Percentiles rank a stretch among this genome's conserved stretches.
Evolutionary conservation across 2,797 vertebrate genomes (phyloP).

Genomic region (Bucorvus abyssinicus): DNA sequence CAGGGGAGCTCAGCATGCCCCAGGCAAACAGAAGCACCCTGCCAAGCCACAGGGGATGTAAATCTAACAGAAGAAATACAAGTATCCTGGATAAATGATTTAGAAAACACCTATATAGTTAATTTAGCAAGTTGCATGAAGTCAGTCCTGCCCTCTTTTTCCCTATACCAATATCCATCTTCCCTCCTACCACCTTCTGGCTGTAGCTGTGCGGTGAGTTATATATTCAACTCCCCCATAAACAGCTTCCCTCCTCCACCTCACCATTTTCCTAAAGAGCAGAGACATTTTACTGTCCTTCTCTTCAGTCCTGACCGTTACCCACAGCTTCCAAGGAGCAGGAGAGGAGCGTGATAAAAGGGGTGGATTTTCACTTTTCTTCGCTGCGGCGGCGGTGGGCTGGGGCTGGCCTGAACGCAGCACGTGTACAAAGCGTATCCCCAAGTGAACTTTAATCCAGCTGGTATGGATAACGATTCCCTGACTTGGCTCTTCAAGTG

Average conservation of each 20-base stretch:
- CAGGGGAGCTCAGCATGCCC: neutral
- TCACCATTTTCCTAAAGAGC: neutral
- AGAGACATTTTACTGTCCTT: neutral
- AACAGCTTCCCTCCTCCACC: neutral
- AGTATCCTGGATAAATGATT: neutral
- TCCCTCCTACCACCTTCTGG: slow-evolving; percentile 25
- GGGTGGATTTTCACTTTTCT: neutral
- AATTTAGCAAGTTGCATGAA: neutral
- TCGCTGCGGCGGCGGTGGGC: neutral
- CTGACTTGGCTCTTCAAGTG: neutral
- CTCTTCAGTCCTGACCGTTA: neutral
- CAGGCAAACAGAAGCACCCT: neutral
- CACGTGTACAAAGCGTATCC: neutral
- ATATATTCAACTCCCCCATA: neutral
- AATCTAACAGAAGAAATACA: neutral
- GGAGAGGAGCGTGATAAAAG: neutral
- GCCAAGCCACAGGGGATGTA: neutral
- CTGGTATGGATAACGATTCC: accelerated
- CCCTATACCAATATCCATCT: neutral
- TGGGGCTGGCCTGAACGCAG: neutral
- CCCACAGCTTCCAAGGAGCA: neutral
- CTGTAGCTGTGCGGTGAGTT: neutral
- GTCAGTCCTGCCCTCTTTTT: neutral
- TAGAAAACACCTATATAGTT: neutral
- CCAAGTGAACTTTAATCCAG: neutral